phyloP scores from a whole-genome alignment of 2,113 vertebrate genomes.

The Pollimyrus isidori region DNA sequence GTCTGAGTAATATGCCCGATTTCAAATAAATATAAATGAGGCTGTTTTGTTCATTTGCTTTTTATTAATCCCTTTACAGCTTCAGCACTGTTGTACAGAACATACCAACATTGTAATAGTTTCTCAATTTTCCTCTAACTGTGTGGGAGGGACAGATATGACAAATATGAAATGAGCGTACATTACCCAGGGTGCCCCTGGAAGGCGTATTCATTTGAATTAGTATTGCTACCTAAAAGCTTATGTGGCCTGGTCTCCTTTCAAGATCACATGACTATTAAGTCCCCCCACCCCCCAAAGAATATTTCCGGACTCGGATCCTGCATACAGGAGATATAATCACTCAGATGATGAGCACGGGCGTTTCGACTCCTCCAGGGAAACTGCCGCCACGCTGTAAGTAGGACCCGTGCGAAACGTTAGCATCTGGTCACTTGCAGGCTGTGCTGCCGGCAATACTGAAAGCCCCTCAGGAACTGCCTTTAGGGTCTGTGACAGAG shows the following conservation, averaged over 20 bases:
- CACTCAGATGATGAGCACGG: not conserved
- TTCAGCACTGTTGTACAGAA: not conserved
- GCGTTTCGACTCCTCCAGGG: not conserved
- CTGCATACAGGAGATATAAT: not conserved
- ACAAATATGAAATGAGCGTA: not conserved
- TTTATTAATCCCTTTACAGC: constrained; percentile 13
- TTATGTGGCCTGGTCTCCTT: not conserved
- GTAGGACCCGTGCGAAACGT: not conserved
- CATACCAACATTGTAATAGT: not conserved
- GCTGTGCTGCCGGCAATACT: not conserved
- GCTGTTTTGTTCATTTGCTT: constrained; percentile 7
- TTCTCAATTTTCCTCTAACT: not conserved
- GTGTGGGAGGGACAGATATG: not conserved
- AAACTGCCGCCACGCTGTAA: not conserved
- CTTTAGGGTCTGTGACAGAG: not conserved
- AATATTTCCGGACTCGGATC: not conserved
- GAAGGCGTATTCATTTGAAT: not conserved
- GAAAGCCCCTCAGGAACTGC: not conserved
- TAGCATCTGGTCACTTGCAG: constrained; percentile 16
- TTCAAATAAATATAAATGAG: constrained; percentile 9
- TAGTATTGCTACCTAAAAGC: not conserved
- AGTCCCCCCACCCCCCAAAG: not conserved
- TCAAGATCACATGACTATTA: not conserved
- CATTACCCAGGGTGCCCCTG: too few species aligned
- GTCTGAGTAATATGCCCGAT: not conserved